These are phyloP conservation scores for Stratiolaelaps scimitus DNA, from an alignment of 1,140 invertebrate species.

Conservation along the genomic window DNA sequence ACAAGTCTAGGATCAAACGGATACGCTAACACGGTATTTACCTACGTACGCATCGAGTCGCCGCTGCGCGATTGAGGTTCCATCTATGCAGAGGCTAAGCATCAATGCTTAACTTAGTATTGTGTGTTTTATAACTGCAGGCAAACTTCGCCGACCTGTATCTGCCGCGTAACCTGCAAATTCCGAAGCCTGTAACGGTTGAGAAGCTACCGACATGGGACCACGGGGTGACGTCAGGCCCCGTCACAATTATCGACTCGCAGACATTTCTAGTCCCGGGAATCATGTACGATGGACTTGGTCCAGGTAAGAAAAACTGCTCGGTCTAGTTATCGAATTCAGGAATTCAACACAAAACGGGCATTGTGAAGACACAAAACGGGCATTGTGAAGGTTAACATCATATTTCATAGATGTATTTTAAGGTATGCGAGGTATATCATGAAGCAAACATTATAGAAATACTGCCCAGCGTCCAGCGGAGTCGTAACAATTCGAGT, in stretches of 20 bases:
- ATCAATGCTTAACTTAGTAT: not conserved
- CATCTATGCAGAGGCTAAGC: constrained; percentile 53
- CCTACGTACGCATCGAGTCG: no score
- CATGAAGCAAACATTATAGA: no score
- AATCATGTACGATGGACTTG: constrained; percentile 75
- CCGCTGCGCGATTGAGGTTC: no score
- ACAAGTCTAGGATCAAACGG: no score
- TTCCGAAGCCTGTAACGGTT: constrained; percentile 53
- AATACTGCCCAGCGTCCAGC: no score
- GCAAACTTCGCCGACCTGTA: constrained; percentile 28
- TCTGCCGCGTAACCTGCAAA: constrained; percentile 57
- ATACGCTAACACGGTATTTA: no score
- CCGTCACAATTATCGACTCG: constrained; percentile 71
- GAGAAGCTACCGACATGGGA: constrained; percentile 31
- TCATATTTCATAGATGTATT: no score
- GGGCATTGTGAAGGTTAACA: no score
- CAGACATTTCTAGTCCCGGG: constrained; percentile 73
- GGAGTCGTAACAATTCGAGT: no score
- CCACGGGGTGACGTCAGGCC: constrained; percentile 67
- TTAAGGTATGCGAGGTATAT: no score
- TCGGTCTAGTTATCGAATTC: not conserved
- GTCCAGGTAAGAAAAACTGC: constrained; percentile 54
- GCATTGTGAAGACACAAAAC: no score
- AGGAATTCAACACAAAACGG: not conserved
- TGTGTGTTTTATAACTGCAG: constrained; percentile 27